Base-by-base conservation (phyloP, 2,888 invertebrate species). In the Magallana nippona region DNA sequence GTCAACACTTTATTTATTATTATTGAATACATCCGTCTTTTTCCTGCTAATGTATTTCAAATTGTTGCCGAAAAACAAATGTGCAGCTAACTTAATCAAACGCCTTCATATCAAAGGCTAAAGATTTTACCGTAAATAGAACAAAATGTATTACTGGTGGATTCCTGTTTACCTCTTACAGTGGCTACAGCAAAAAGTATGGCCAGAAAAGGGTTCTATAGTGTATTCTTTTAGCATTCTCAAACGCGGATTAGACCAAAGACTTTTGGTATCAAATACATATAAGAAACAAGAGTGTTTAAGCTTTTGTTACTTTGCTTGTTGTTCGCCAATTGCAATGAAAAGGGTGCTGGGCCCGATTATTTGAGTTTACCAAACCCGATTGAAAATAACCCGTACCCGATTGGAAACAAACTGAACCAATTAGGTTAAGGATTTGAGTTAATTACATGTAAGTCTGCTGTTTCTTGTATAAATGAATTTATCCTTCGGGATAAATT, bases 101-200 rank as follows among this genome's bases (percentile, higher is more conserved):
- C 79, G 56, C 0, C 78, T 89, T 15, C 19, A n/a, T 80, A 1
- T 80, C 78, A 19, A 82, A 88, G 60, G 56, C 85, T 60, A 78
- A 55, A 13, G 22, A 44, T 0, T 89, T 86, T 63, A 63, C 15
- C n/a, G 2, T 11, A 1, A 82, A 85, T 22, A 71, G n/a, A n/a
- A n/a, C n/a, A 78, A 63, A 71, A 80, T 55, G 55, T 13, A 71
- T 56, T 86, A 3, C 81, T 83, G 10, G n/a, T 84, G 3, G 83
- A 87, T 1, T 22, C 1, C 2, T 82, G 83, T 5, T 85, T 89
- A 80, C 84, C 87, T 2, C 86, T 87, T 17, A 56, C 82, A 22
- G 81, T 82, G 10, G 32, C 82, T 2, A 22, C 82, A 11, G 86
- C 87, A 13, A 81, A 85, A 11, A 60, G 79, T 13, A 71, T 63